Evolutionary conservation across 2,888 invertebrate species (phyloP).

Genomic region (Thumatha senex): DNA sequence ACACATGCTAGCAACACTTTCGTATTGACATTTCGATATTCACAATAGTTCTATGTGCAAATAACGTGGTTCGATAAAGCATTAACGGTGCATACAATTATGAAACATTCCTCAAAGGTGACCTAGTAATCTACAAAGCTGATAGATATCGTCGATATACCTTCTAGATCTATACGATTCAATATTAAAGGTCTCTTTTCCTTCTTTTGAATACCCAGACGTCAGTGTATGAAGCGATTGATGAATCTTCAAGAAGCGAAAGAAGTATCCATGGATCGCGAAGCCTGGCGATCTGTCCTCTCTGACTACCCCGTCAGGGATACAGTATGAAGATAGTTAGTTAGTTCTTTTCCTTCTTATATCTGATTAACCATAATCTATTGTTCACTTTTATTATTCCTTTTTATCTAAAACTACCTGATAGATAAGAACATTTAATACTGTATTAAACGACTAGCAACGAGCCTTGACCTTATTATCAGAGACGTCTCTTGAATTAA

Average conservation of each 20-base stretch:
- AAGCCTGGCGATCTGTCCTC: too few species aligned
- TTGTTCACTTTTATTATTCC: too few species aligned
- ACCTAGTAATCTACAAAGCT: constrained; percentile 22
- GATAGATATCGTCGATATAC: constrained; percentile 6
- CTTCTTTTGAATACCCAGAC: too few species aligned
- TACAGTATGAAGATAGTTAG: too few species aligned
- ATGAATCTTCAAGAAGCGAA: too few species aligned
- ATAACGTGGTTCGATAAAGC: constrained; percentile 22
- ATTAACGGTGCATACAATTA: constrained; percentile 12
- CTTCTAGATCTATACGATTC: background rate
- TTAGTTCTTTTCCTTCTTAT: too few species aligned
- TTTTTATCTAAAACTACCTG: too few species aligned
- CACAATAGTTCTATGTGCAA: constrained; percentile 18
- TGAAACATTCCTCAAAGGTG: constrained; percentile 33
- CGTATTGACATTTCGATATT: background rate
- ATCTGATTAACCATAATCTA: too few species aligned
- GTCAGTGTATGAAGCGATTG: too few species aligned
- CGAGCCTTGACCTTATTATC: background rate
- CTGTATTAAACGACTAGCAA: background rate
- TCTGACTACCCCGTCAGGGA: too few species aligned
- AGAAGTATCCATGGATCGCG: too few species aligned
- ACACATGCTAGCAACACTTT: background rate
- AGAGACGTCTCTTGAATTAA: background rate
- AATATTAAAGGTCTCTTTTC: too few species aligned
- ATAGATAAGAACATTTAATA: background rate